A percentile compares a stretch with the other conserved stretches of the same genome.
Evolutionary conservation across 2,797 vertebrate species (phyloP).

Genomic region (Oophaga sylvatica): DNA sequence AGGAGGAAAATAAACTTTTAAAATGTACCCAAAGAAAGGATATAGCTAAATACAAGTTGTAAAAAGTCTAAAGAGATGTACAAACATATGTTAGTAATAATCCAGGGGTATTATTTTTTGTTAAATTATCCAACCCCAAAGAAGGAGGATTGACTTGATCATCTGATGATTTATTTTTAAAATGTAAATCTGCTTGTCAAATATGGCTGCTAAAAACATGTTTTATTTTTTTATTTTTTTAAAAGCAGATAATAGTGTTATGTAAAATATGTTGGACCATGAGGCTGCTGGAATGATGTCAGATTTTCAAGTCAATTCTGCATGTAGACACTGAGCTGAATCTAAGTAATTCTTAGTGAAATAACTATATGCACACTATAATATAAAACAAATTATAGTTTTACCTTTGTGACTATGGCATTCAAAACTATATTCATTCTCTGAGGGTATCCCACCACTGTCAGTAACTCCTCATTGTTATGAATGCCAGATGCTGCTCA

Average conservation of each 20-base stretch:
- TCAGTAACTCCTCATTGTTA: slow-evolving; percentile 36
- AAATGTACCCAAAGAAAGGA: slow-evolving; percentile 78
- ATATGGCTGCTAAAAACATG: slow-evolving; percentile 80
- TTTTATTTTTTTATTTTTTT: slow-evolving; percentile 63
- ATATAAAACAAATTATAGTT: slow-evolving; percentile 63
- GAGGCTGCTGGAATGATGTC: slow-evolving; percentile 83
- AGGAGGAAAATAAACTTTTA: slow-evolving; percentile 68
- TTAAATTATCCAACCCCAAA: slow-evolving; percentile 83
- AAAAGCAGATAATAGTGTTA: slow-evolving; percentile 79
- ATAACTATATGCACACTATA: slow-evolving; percentile 64
- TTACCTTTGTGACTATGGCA: slow-evolving; percentile 69
- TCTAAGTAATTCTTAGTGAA: slow-evolving; percentile 71
- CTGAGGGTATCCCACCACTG: slow-evolving; percentile 51
- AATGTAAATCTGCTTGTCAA: slow-evolving; percentile 79
- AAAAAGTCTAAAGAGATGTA: slow-evolving; percentile 82
- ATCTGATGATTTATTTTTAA: slow-evolving; percentile 83
- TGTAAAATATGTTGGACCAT: slow-evolving; percentile 81
- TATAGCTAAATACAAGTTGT: slow-evolving; percentile 83
- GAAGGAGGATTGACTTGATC: slow-evolving; percentile 80
- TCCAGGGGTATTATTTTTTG: slow-evolving; percentile 74
- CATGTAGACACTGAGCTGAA: slow-evolving; percentile 73
- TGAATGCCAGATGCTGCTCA: slow-evolving; percentile 72
- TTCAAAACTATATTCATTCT: slow-evolving; percentile 70
- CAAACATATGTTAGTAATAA: slow-evolving; percentile 80
- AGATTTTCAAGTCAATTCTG: slow-evolving; percentile 75